These are phyloP conservation scores for Stigmatopora nigra DNA, from an alignment of 2,113 vertebrate genomes.

Conservation along the genomic window DNA sequence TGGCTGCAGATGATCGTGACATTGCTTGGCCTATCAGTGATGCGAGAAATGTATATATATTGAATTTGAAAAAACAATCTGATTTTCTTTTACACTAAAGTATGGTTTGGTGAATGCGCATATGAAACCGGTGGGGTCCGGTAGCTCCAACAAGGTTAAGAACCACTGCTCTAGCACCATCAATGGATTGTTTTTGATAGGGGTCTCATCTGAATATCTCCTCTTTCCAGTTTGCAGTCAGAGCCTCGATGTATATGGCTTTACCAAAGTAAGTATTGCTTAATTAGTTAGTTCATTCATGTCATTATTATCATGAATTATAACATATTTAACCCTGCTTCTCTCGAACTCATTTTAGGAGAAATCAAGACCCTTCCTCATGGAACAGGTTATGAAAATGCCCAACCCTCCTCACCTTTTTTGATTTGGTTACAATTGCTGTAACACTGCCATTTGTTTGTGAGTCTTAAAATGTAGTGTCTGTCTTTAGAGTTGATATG, in stretches of 20 bases:
- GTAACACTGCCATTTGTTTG: not conserved
- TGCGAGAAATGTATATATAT: no score
- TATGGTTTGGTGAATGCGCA: no score
- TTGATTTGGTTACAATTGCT: not conserved
- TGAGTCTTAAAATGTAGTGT: conserved; percentile 12
- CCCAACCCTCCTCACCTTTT: not conserved
- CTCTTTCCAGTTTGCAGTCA: conserved; percentile 64
- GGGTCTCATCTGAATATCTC: conserved; percentile 18
- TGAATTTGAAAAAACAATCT: no score
- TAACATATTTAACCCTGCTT: not conserved
- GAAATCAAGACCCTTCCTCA: conserved; percentile 41
- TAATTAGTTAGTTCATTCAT: not conserved
- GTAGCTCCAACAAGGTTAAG: no score
- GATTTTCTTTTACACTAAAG: no score
- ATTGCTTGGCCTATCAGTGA: no score
- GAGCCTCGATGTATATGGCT: conserved; percentile 63
- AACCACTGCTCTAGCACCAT: no score
- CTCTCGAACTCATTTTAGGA: conserved; percentile 39
- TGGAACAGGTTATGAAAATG: conserved; percentile 55
- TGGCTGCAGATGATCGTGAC: no score
- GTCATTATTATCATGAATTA: not conserved
- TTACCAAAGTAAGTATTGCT: conserved; percentile 61
- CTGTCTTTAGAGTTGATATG: conserved; percentile 54
- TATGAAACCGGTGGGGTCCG: no score
- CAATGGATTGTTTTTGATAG: not conserved